phyloP scores from a whole-genome alignment of 2,113 vertebrate species.

The Nycticorax nycticorax region DNA sequence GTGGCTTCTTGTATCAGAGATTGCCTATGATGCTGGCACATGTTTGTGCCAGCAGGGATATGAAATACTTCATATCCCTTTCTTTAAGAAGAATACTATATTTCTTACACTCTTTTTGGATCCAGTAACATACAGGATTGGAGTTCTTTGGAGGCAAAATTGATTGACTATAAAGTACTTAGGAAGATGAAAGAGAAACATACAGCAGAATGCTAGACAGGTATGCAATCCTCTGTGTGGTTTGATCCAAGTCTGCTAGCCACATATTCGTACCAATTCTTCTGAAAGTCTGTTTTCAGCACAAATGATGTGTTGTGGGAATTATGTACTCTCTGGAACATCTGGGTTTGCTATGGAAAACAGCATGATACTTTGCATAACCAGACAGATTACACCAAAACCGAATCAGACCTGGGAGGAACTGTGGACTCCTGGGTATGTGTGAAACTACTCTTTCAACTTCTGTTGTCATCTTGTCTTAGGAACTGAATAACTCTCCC shows the following conservation, averaged over 20 bases:
- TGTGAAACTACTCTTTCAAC: background rate
- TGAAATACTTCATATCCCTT: background rate
- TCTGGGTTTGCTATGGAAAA: background rate
- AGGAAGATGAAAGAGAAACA: background rate
- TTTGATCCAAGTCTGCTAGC: background rate
- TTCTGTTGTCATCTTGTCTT: background rate
- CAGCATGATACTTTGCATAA: background rate
- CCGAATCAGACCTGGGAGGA: background rate
- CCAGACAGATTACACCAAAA: background rate
- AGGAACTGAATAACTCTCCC: background rate
- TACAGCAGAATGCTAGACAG: background rate
- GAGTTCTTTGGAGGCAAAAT: background rate
- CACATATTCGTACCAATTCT: background rate
- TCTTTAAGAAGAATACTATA: background rate
- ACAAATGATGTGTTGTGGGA: background rate
- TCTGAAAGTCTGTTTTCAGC: background rate
- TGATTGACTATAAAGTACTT: background rate
- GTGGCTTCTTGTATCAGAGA: background rate
- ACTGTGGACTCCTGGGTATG: background rate
- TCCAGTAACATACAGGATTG: background rate
- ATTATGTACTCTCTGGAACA: background rate
- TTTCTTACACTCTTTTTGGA: background rate
- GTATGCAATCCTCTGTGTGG: accelerated
- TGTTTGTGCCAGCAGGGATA: too few relatives aligned
- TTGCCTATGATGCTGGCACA: background rate